Evolutionary conservation across 1,140 invertebrate species (phyloP).

Genomic region (Samia ricini): DNA sequence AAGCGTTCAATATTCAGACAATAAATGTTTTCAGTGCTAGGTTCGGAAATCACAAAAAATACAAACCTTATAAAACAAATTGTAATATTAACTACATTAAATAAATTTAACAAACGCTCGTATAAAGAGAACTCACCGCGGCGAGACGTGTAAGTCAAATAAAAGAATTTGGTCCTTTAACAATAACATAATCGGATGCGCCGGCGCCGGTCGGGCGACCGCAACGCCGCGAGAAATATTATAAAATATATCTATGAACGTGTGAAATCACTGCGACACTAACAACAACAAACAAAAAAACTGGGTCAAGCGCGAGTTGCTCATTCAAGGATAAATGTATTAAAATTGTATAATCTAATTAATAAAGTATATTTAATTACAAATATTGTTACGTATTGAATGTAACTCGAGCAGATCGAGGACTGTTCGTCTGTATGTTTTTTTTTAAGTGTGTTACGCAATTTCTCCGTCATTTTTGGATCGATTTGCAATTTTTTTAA

Average conservation of each 20-base stretch:
- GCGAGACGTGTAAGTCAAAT: slow-evolving; percentile 57
- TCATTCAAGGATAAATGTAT: background rate
- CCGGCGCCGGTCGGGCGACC: slow-evolving; percentile 52
- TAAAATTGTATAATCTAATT: too few species aligned
- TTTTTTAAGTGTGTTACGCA: too few species aligned
- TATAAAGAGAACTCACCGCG: slow-evolving; percentile 43
- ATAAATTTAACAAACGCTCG: slow-evolving; percentile 11
- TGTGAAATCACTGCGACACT: slow-evolving; percentile 54
- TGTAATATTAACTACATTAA: slow-evolving; percentile 3
- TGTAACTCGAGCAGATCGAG: too few species aligned
- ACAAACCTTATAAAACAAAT: background rate
- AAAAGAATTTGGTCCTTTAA: slow-evolving; percentile 60
- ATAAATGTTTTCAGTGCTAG: background rate
- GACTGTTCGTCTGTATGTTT: too few species aligned
- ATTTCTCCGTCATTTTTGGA: too few species aligned
- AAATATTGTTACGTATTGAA: too few species aligned
- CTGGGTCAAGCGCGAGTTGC: slow-evolving; percentile 2
- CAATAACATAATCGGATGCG: slow-evolving; percentile 64
- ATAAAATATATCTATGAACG: slow-evolving; percentile 46
- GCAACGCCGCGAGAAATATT: slow-evolving; percentile 41
- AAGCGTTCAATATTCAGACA: background rate
- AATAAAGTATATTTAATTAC: too few species aligned
- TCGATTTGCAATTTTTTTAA: too few species aligned
- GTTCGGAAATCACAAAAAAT: background rate
- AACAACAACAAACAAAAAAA: slow-evolving; percentile 32